Conservation (phyloP, 2,797 vertebrate genomes). For the Sphenodon punctatus region DNA sequence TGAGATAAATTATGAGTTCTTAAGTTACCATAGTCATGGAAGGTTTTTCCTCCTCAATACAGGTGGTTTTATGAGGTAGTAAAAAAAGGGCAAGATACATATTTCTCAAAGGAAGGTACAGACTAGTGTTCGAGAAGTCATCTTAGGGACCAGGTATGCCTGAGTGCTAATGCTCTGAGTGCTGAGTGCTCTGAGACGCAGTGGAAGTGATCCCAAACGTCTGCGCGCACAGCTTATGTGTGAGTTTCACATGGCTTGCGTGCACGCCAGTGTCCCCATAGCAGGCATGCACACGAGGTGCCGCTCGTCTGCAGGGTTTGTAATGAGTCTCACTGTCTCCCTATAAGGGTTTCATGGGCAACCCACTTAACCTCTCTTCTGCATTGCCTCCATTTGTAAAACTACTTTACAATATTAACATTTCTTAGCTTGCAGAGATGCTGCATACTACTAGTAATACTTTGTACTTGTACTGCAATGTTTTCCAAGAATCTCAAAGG, state of each 20-base stretch:
- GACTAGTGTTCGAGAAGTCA: background rate
- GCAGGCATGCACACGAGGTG: too few species aligned
- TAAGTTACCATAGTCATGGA: background rate
- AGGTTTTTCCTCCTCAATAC: background rate
- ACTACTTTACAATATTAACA: background rate
- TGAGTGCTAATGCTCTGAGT: background rate
- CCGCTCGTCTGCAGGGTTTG: too few species aligned
- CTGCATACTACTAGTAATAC: background rate
- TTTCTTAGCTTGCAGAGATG: background rate
- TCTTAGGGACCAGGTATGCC: background rate
- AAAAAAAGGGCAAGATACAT: background rate
- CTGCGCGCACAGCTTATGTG: too few species aligned
- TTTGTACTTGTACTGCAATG: background rate
- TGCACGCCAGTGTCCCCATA: too few species aligned
- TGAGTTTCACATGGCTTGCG: too few species aligned
- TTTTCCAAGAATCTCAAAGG: background rate
- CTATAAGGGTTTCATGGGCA: too few species aligned
- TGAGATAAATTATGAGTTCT: fast-evolving
- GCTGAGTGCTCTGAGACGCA: background rate
- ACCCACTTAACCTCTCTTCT: background rate
- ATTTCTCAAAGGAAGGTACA: background rate
- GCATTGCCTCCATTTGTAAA: background rate
- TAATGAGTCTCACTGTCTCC: too few species aligned
- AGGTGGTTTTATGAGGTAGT: background rate
- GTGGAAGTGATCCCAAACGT: background rate